Percentiles rank a stretch among this genome's conserved stretches.
These are phyloP conservation scores for Calypte anna DNA, from an alignment of 2,113 vertebrate genomes.

Conservation along the genomic window DNA sequence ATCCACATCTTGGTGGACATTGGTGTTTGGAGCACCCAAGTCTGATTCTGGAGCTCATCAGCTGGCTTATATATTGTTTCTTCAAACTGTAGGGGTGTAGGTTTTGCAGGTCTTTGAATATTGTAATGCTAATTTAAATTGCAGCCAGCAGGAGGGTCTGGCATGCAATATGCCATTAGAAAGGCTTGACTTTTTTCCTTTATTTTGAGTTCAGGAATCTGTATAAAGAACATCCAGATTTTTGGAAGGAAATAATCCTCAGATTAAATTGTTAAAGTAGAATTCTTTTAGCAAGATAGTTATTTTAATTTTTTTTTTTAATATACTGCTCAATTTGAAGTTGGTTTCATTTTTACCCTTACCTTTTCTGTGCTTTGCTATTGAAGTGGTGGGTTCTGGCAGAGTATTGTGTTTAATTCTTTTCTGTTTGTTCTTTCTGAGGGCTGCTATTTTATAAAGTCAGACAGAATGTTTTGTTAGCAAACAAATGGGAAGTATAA, in stretches of 20 bases:
- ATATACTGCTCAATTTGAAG: not conserved
- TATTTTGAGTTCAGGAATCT: not conserved
- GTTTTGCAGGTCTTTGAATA: not conserved
- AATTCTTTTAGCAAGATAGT: not conserved
- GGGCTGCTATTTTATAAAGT: constrained; percentile 21
- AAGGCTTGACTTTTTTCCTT: not conserved
- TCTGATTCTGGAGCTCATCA: not conserved
- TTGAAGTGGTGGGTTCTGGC: not conserved
- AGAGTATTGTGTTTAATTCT: not conserved
- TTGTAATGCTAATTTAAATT: not conserved
- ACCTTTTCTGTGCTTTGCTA: not conserved
- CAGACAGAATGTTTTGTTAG: constrained; percentile 51
- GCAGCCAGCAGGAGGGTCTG: not conserved
- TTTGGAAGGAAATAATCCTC: not conserved
- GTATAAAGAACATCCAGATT: not conserved
- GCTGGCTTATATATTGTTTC: not conserved
- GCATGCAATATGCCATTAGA: not conserved
- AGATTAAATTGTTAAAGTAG: not conserved
- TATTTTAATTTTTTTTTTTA: accelerated
- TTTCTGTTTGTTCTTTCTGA: constrained; percentile 28
- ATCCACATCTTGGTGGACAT: accelerated
- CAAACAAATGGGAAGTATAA: constrained; percentile 51
- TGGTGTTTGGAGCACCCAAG: not conserved
- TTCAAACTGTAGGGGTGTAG: not conserved
- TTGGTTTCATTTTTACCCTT: not conserved